A percentile compares a stretch with the other conserved stretches of the same genome.
Evolutionary conservation across 1,140 invertebrate genomes (phyloP).

Genomic region (Contarinia nasturtii): DNA sequence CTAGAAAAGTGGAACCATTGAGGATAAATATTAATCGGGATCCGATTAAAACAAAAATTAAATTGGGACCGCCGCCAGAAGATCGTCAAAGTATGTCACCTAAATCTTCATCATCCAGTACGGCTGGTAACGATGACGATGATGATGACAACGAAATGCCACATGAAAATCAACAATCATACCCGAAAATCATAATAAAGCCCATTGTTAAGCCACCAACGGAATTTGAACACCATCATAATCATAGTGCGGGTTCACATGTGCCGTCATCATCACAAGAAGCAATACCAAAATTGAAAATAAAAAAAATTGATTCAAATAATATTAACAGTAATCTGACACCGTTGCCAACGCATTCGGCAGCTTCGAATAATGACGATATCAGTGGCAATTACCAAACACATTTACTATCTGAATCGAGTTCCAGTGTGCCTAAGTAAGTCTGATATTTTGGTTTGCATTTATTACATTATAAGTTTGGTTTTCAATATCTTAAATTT

Average conservation of each 20-base stretch:
- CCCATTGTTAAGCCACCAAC: background rate
- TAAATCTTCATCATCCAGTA: too few relatives aligned
- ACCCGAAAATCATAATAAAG: constrained; percentile 4
- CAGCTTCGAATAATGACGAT: too few relatives aligned
- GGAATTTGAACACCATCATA: background rate
- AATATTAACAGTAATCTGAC: background rate
- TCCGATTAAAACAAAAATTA: constrained; percentile 2
- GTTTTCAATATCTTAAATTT: too few relatives aligned
- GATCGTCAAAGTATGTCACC: too few relatives aligned
- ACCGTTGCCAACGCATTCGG: background rate
- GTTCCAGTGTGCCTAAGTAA: background rate
- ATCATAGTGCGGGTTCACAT: background rate
- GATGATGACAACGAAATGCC: background rate
- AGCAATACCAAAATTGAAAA: constrained; percentile 2
- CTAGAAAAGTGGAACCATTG: constrained; percentile 3
- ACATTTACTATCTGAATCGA: too few relatives aligned
- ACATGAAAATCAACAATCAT: constrained; percentile 1
- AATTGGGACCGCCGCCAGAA: background rate
- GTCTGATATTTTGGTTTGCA: too few relatives aligned
- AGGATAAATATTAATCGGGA: constrained; percentile 4
- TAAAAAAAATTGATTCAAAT: background rate
- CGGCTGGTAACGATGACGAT: too few relatives aligned
- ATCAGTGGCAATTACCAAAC: background rate
- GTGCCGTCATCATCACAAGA: background rate
- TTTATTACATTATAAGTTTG: too few relatives aligned